Conservation (phyloP, 1,140 invertebrate genomes). For the Stegodyphus mimosarum region DNA sequence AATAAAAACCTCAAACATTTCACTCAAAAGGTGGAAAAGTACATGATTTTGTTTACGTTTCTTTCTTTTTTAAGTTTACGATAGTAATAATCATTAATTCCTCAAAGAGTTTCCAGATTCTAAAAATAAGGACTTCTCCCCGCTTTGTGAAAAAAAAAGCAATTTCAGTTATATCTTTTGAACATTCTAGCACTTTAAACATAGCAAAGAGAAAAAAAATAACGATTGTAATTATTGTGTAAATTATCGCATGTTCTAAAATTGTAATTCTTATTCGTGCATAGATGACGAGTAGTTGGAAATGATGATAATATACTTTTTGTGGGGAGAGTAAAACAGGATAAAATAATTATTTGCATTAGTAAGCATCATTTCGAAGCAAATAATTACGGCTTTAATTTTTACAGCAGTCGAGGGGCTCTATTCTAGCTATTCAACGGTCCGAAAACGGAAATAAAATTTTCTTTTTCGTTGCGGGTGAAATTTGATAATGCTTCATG, state of each 20-base stretch:
- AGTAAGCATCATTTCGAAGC: conserved; percentile 48
- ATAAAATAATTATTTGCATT: conserved; percentile 50
- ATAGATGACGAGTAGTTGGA: conserved; percentile 37
- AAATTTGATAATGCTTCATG: conserved; percentile 55
- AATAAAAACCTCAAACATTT: neutral
- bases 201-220: neutral
- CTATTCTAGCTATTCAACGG: neutral
- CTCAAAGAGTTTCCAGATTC: conserved; percentile 29
- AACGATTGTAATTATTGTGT: conserved; percentile 51
- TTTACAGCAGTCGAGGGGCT: conserved; percentile 6
- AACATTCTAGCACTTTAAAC: conserved; percentile 23
- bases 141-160: conserved; percentile 4
- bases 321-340: conserved; percentile 5
- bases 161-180: conserved; percentile 40
- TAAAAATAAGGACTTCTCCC: conserved; percentile 37
- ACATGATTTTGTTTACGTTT: neutral
- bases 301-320: conserved; percentile 50
- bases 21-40: neutral
- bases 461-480: conserved; percentile 12
- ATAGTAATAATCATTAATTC: conserved; percentile 58
- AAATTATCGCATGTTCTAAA: conserved; percentile 59
- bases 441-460: conserved; percentile 44
- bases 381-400: conserved; percentile 59
- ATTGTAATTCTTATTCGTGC: conserved; percentile 53
- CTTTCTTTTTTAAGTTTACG: conserved; percentile 48